Base-by-base conservation (phyloP, 1,140 invertebrate genomes). In the Eueides isabella region DNA sequence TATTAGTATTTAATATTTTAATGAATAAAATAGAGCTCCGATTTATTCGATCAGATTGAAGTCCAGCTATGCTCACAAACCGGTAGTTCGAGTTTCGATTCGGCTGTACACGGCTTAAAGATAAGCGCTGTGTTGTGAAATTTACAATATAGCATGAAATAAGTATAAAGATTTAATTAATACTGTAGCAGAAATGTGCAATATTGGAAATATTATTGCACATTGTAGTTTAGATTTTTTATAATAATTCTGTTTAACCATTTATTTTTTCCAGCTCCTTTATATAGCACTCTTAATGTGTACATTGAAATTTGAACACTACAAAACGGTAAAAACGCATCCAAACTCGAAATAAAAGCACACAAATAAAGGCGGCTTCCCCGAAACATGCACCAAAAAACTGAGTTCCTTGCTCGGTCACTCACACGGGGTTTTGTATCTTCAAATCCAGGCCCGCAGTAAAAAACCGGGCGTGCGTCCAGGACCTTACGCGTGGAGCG, bases 401-500 rank as follows among this genome's bases (percentile, higher is more conserved):
- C 48, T 61, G 28, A 71, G 61, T 71, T 41, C 65, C 55, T 74
- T 29, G 67, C 72, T 65, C 68, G 79, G 79, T 80, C 79, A 78
- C 30, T 80, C 74, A 78, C 79, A 72, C 74, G 71, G 61, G 79
- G 76, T 80, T 78, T n/a, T 63, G 78, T 38, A 38, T 38, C 35
- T 38, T 5, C 35, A 64, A 76, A 74, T 71, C 75, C 72, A 63
- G 62, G 68, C 29, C 48, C 74, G 26, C 35, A 63, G 73, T 67
- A 75, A 77, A 79, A 79, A 77, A 76, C 75, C 72, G 67, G 67
- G 70, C 72, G 64, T 33, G 61, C 41, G 67, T 74, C 75, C 74
- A 78, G 71, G 48, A 76, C 73, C 73, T 77, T 74, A 76, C 71
- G 77, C 78, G 81, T 72, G 74, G 71, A 64, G 79, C 80, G 84